Percentiles rank a stretch among this genome's conserved stretches.
Conservation (phyloP, 2,113 vertebrate species). For the Deroptyus accipitrinus region DNA sequence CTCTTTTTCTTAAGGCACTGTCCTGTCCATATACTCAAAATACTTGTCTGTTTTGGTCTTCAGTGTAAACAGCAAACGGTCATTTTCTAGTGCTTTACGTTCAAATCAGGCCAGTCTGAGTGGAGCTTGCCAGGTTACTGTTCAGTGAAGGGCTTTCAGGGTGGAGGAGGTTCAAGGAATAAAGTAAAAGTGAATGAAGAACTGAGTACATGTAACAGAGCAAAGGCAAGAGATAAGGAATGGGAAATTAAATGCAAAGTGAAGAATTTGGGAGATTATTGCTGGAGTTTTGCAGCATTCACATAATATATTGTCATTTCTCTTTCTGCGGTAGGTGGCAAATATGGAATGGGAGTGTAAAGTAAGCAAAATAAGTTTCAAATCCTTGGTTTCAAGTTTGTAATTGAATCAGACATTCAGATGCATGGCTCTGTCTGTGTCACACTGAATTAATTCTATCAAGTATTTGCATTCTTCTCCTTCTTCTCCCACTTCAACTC, state of each 20-base stretch:
- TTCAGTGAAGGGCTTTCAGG: not conserved
- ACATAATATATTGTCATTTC: not conserved
- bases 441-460: not conserved
- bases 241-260: not conserved
- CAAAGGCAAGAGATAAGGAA: not conserved
- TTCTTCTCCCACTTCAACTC: not conserved
- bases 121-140: not conserved
- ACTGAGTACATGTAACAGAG: not conserved
- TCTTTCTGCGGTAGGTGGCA: not conserved
- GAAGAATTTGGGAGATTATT: not conserved
- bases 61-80: not conserved
- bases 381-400: not conserved
- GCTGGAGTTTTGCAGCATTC: not conserved
- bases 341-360: not conserved
- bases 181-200: not conserved
- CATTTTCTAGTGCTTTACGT: not conserved
- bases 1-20: not conserved
- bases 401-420: not conserved
- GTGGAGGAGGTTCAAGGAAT: not conserved
- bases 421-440: not conserved
- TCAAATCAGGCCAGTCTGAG: not conserved
- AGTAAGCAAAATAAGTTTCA: not conserved
- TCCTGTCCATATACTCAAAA: not conserved
- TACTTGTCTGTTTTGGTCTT: not conserved
- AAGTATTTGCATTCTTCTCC: not conserved